Percentiles rank a stretch among this genome's conserved stretches.
Evolutionary conservation across 2,888 invertebrate species (phyloP).

Genomic region (Furcula furcula): DNA sequence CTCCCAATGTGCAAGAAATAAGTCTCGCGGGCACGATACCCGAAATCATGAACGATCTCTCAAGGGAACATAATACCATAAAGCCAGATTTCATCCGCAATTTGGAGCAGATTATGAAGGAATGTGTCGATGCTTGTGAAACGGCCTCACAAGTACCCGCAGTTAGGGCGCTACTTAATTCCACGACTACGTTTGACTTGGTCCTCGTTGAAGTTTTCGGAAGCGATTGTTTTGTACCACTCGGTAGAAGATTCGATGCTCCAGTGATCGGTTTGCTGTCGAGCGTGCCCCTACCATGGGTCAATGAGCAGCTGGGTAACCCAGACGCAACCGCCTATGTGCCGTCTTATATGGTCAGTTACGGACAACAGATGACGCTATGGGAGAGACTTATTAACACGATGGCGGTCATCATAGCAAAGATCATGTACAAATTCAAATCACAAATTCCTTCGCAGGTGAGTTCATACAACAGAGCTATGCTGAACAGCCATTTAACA

Average conservation of each 20-base stretch:
- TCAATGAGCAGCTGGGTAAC: constrained; percentile 78
- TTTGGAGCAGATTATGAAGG: constrained; percentile 69
- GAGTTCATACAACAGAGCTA: too few species aligned
- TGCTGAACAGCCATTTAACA: too few species aligned
- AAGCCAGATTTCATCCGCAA: constrained; percentile 65
- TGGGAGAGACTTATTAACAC: constrained; percentile 75
- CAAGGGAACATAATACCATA: constrained; percentile 49
- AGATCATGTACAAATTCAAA: constrained; percentile 60
- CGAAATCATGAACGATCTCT: constrained; percentile 69
- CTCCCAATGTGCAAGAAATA: constrained; percentile 66
- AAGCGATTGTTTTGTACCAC: constrained; percentile 80
- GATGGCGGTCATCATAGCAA: constrained; percentile 58
- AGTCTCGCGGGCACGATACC: constrained; percentile 73
- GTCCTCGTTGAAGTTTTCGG: constrained; percentile 79
- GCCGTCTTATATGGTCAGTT: constrained; percentile 78
- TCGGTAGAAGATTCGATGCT: constrained; percentile 75
- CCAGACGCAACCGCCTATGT: constrained; percentile 81
- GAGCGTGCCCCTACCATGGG: constrained; percentile 80
- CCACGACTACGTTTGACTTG: constrained; percentile 59
- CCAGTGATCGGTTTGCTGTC: constrained; percentile 79
- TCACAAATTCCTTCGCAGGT: constrained; percentile 73
- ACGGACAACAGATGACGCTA: constrained; percentile 71
- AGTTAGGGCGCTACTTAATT: constrained; percentile 59
- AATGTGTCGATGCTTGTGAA: constrained; percentile 71
- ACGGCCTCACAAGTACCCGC: constrained; percentile 61